Evolutionary conservation across 1,140 invertebrate genomes (phyloP).

Genomic region (Atta cephalotes): DNA sequence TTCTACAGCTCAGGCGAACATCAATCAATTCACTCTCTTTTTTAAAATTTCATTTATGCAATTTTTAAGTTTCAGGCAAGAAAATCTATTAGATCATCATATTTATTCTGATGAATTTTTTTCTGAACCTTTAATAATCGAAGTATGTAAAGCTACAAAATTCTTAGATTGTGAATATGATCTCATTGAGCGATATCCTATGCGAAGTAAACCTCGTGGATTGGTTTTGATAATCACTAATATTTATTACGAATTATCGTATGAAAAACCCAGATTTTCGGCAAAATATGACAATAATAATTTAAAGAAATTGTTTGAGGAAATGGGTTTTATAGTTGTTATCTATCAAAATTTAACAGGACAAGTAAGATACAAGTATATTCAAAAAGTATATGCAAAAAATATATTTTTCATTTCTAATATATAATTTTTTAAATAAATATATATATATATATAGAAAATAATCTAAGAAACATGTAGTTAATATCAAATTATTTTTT

Average conservation of each 20-base stretch:
- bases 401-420: not conserved
- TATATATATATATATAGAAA: not conserved
- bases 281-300: slow-evolving; percentile 86
- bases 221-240: slow-evolving; percentile 88
- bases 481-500: slow-evolving; percentile 16
- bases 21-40: not conserved
- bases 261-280: slow-evolving; percentile 80
- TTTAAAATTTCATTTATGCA: not conserved
- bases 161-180: slow-evolving; percentile 77
- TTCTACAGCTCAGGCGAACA: too few species aligned
- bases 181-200: slow-evolving; percentile 83
- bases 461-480: not conserved
- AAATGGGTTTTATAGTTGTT: slow-evolving; percentile 87
- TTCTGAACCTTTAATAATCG: slow-evolving; percentile 73
- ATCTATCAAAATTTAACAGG: slow-evolving; percentile 82
- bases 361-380: slow-evolving; percentile 72
- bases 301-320: slow-evolving; percentile 85
- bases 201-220: slow-evolving; percentile 87
- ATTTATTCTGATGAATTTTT: slow-evolving; percentile 53
- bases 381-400: slow-evolving; percentile 6
- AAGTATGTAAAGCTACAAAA: slow-evolving; percentile 79
- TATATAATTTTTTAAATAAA: not conserved
- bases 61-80: slow-evolving; percentile 37
- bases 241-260: slow-evolving; percentile 82
- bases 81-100: slow-evolving; percentile 73